Conservation (phyloP, 2,797 vertebrate species). For the Nyctalus aviator region DNA sequence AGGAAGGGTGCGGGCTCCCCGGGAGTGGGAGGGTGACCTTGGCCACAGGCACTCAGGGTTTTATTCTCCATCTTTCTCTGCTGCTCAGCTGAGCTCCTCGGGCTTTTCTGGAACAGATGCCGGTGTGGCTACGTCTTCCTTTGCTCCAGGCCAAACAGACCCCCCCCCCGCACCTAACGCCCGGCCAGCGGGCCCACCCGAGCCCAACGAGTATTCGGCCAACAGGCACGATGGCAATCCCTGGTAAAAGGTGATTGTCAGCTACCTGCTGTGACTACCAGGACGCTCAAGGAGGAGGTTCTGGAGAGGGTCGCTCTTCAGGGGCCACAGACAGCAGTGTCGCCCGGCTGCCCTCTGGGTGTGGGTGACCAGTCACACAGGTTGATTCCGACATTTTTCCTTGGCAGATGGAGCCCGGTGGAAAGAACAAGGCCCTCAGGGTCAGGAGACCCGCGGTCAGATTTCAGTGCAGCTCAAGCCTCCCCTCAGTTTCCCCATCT, state of each 20-base stretch:
- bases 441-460: not conserved
- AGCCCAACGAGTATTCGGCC: not conserved
- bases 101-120: not conserved
- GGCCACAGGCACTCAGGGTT: not conserved
- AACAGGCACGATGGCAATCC: not conserved
- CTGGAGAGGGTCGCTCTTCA: rapidly evolving
- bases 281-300: not conserved
- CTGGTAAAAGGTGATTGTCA: not conserved
- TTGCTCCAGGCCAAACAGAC: not conserved
- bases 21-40: not conserved
- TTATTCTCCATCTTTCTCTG: not conserved
- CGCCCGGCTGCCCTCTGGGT: not conserved
- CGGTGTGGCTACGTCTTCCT: not conserved
- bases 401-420: not conserved
- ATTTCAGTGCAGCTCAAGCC: not conserved
- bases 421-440: not conserved
- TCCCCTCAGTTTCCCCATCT: not conserved
- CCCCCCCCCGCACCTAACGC: too few species aligned
- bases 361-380: not conserved
- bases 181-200: not conserved
- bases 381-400: not conserved
- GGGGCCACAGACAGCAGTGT: not conserved
- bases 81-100: not conserved
- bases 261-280: not conserved
- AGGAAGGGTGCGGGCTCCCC: not conserved